phyloP scores from a whole-genome alignment of 2,888 invertebrate genomes.

The Drosophila testacea region DNA sequence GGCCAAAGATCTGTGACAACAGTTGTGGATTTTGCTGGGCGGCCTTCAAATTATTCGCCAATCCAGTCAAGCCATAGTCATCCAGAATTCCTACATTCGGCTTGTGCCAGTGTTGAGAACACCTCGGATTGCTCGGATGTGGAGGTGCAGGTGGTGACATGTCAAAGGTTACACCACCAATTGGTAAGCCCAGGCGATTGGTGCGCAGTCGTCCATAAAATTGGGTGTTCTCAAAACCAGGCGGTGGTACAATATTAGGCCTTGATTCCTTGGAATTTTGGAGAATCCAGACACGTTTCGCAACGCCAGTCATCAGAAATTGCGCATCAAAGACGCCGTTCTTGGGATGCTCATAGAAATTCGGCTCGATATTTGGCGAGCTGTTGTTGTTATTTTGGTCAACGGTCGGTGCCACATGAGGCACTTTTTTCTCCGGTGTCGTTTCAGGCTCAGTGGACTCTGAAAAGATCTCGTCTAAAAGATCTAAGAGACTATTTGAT shows the following conservation, averaged over 20 bases:
- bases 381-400: not conserved
- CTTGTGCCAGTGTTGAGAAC: not conserved
- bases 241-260: constrained; percentile 30
- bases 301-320: constrained; percentile 48
- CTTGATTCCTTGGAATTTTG: not conserved
- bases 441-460: constrained; percentile 1
- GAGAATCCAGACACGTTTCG: constrained; percentile 30
- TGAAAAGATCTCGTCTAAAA: not conserved
- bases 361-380: not conserved
- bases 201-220: constrained; percentile 55
- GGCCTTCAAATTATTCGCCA: constrained; percentile 45
- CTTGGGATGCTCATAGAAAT: not conserved
- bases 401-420: constrained; percentile 14
- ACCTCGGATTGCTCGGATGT: not conserved
- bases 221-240: constrained; percentile 43
- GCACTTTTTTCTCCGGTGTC: not conserved
- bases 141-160: constrained; percentile 3
- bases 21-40: constrained; percentile 20
- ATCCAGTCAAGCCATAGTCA: constrained; percentile 47
- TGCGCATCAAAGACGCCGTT: constrained; percentile 49
- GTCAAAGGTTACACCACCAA: constrained; percentile 62
- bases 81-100: constrained; percentile 8
- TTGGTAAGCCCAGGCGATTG: constrained; percentile 53
- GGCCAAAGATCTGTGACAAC: constrained; percentile 40
- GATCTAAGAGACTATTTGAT: not conserved